phyloP scores from a whole-genome alignment of 2,113 vertebrate species.

The Psilopogon haemacephalus region DNA sequence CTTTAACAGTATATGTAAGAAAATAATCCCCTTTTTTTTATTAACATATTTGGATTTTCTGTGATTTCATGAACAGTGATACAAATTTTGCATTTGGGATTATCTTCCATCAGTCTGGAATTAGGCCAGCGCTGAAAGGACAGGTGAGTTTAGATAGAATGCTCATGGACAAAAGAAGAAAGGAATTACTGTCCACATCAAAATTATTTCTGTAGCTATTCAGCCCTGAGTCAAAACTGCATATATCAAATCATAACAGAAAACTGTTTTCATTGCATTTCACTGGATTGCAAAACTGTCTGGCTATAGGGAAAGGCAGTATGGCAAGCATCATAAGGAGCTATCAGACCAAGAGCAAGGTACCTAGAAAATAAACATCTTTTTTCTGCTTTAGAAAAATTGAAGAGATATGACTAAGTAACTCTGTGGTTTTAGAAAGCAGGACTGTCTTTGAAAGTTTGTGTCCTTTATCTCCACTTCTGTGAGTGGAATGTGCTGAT shows the following conservation, averaged over 20 bases:
- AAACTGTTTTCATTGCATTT: background rate
- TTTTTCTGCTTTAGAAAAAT: background rate
- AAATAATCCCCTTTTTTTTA: background rate
- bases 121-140: background rate
- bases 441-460: background rate
- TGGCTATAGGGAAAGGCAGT: background rate
- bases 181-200: background rate
- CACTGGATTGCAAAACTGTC: background rate
- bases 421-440: background rate
- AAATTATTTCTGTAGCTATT: background rate
- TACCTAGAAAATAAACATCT: background rate
- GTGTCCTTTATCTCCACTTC: background rate
- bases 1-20: background rate
- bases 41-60: background rate
- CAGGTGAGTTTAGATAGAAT: background rate
- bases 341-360: background rate
- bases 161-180: background rate
- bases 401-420: background rate
- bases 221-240: background rate
- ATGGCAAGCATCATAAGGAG: background rate
- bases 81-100: background rate
- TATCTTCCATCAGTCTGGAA: background rate
- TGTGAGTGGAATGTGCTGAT: background rate
- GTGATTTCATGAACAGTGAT: background rate
- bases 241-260: background rate